Base-by-base conservation (phyloP, 2,888 invertebrate species). In the Bursaphelenchus okinawaensis region DNA sequence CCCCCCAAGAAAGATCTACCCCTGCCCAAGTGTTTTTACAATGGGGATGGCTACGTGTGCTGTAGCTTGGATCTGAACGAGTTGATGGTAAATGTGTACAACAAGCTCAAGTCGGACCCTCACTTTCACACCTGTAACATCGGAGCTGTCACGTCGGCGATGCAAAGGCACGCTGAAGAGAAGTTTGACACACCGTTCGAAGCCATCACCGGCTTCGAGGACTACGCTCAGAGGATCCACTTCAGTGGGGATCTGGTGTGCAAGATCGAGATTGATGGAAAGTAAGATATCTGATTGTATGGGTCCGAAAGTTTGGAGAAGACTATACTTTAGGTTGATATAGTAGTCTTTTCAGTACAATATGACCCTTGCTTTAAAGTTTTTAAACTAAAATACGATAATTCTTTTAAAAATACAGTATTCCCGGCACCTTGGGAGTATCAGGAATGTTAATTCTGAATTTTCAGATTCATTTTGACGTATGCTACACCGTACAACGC, bases 1-100 rank as follows among this genome's bases (percentile, higher is more conserved):
- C 68, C 68, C 20, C 66, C 63, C 20, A 62, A 62, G 24, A 67
- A 69, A 56, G 66, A 69, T 0, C 72, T 75, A 62, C 75, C 75
- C 50, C 70, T 75, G 8, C 73, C 75, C 29, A 74, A 73, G 22
- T 76, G 76, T 66, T 76, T 76, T 69, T 70, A 75, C 68, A 76
- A 76, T 63, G 74, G 74, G n/a, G 69, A 68, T 54, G 73, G 75
- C 12, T 76, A 76, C 52, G 74, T 75, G 4, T 76, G 76, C 66
- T 76, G 76, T 62, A 76, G 73, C 52, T 66, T 70, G 12, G 62
- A 68, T 51, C 69, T 76, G 52, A 76, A 76, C 57, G 74, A 74
- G 29, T 62, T 76, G 29, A 73, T 76, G 69, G 70, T 73, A 0
- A 69, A 70, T 26, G 71, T 73, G 0, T 76, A 68, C 65, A 70